A percentile compares a stretch with the other conserved stretches of the same genome.
These are phyloP conservation scores for Melangyna quadrimaculata DNA, from an alignment of 2,888 invertebrate species.

Conservation along the genomic window DNA sequence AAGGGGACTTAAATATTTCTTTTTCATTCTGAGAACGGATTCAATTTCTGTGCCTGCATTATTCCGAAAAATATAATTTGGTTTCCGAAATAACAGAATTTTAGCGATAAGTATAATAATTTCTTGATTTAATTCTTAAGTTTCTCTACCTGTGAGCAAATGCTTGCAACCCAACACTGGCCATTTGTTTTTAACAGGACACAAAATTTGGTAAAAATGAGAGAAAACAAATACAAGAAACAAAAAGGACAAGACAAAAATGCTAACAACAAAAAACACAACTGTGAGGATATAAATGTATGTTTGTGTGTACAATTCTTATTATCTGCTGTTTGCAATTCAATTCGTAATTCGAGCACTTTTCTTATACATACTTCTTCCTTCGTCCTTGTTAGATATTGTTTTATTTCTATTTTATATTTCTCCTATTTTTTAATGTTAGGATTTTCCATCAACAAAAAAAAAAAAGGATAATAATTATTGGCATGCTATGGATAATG, in stretches of 20 bases:
- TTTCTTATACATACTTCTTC: too few relatives aligned
- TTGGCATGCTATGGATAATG: neutral
- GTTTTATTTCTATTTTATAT: neutral
- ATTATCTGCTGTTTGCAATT: constrained; percentile 60
- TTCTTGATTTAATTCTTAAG: too few relatives aligned
- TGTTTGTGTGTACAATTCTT: too few relatives aligned
- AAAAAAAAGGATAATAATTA: neutral
- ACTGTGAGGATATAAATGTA: neutral
- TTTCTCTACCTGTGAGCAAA: neutral
- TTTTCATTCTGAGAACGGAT: too few relatives aligned
- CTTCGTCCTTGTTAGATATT: constrained; percentile 20
- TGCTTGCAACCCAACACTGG: neutral
- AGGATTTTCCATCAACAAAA: neutral
- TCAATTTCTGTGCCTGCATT: too few relatives aligned
- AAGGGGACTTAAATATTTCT: too few relatives aligned
- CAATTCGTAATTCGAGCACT: constrained; percentile 57
- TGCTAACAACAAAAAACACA: neutral
- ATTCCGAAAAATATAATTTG: too few relatives aligned
- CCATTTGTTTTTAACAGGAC: neutral
- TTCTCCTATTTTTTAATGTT: neutral
- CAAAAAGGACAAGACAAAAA: neutral
- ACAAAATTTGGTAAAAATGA: neutral
- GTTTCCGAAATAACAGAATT: too few relatives aligned
- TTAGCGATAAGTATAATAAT: too few relatives aligned
- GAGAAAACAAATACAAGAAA: neutral